These are phyloP conservation scores for Nannoperca obscura DNA, from an alignment of 2,797 vertebrate genomes.

Conservation along the genomic window DNA sequence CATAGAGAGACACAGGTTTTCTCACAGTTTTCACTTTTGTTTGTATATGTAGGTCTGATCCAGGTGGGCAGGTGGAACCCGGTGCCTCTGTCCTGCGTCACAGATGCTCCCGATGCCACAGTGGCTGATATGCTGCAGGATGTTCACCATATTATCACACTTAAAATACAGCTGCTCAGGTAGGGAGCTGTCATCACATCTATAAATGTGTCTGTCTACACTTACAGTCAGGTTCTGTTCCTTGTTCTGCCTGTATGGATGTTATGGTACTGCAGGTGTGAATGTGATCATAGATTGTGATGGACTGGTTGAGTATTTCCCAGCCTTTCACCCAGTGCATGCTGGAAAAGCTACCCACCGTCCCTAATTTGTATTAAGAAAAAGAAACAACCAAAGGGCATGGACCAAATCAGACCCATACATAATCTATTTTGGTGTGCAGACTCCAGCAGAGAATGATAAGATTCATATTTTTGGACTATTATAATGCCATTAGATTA, in stretches of 20 bases:
- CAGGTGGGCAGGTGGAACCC: slow-evolving; percentile 99
- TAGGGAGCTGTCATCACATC: slow-evolving; percentile 62
- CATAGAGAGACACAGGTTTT: background rate
- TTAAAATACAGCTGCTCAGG: slow-evolving; percentile 98
- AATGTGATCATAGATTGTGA: background rate
- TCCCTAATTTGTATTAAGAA: slow-evolving; percentile 3
- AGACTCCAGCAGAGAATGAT: slow-evolving; percentile 18
- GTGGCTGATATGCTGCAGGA: slow-evolving; percentile 99
- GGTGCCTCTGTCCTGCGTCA: slow-evolving; percentile 94
- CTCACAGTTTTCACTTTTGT: slow-evolving; percentile 6
- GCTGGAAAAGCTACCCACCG: background rate
- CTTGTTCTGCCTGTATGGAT: background rate
- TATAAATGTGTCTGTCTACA: background rate
- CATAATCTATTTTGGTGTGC: slow-evolving; percentile 5
- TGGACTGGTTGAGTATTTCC: background rate
- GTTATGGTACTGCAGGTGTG: no score
- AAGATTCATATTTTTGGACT: slow-evolving; percentile 4
- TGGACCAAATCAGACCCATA: slow-evolving; percentile 21
- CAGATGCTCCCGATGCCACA: slow-evolving; percentile 95
- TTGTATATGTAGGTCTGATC: slow-evolving; percentile 88
- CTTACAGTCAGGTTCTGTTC: slow-evolving; percentile 1
- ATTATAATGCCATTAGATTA: slow-evolving; percentile 28
- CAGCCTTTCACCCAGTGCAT: slow-evolving; percentile 1
- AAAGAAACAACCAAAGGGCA: slow-evolving; percentile 16
- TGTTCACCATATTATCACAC: slow-evolving; percentile 95